phyloP scores from a whole-genome alignment of 2,797 vertebrate species.

The Melanotaenia boesemani region DNA sequence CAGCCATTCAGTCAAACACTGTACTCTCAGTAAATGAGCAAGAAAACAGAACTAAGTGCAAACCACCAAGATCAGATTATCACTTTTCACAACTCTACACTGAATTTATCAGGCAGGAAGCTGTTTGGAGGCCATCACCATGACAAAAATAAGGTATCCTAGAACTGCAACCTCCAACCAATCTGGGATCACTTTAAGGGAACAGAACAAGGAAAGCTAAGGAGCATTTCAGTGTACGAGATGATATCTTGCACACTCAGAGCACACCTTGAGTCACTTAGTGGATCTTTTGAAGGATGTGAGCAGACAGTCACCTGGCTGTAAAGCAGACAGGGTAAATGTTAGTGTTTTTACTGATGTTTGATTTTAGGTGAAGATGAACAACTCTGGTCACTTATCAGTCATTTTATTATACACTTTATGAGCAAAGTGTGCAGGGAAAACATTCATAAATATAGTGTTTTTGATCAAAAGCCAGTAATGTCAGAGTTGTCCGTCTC shows the following conservation, averaged over 20 bases:
- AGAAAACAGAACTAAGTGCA: conserved; percentile 56
- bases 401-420: conserved; percentile 28
- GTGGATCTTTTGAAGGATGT: conserved; percentile 42
- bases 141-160: conserved; percentile 54
- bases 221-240: conserved; percentile 10
- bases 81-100: conserved; percentile 54
- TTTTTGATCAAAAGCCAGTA: conserved; percentile 42
- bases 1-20: conserved; percentile 42
- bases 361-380: conserved; percentile 44
- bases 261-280: conserved; percentile 48
- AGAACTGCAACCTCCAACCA: conserved; percentile 45
- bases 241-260: conserved; percentile 32
- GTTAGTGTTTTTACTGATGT: conserved; percentile 30
- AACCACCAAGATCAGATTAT: conserved; percentile 58
- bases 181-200: conserved; percentile 35
- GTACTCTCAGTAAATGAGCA: conserved; percentile 47
- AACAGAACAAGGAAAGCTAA: conserved; percentile 34
- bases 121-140: conserved; percentile 46
- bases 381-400: conserved; percentile 57
- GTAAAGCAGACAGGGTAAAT: conserved; percentile 49
- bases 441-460: conserved; percentile 52
- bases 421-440: conserved; percentile 29
- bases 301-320: conserved; percentile 55
- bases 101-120: conserved; percentile 54
- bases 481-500: conserved; percentile 66